Evolutionary conservation across 2,797 vertebrate species (phyloP).

Genomic region (Sparidentex hasta): DNA sequence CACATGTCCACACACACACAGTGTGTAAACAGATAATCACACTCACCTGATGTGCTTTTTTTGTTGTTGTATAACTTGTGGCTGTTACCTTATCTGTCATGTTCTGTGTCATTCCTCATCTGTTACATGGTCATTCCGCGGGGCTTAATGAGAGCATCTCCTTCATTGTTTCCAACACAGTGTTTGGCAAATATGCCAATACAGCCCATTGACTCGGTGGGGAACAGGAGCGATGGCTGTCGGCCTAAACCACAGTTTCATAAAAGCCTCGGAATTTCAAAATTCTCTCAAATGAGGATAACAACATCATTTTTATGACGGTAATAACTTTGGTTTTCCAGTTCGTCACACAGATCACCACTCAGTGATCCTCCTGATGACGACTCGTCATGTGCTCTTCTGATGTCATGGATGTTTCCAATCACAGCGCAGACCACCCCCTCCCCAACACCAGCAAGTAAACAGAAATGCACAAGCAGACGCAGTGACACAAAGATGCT

Average conservation of each 20-base stretch:
- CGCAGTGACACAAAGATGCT: constrained; percentile 43
- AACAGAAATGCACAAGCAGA: constrained; percentile 39
- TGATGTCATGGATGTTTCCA: constrained; percentile 4
- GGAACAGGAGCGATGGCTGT: constrained; percentile 34
- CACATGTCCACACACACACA: neutral
- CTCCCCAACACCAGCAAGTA: neutral
- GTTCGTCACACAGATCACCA: neutral
- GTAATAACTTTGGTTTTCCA: neutral
- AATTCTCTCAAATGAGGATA: neutral
- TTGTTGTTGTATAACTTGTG: constrained; percentile 22
- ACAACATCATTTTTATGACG: neutral
- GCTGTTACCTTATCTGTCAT: constrained; percentile 27
- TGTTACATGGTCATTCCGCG: constrained; percentile 28
- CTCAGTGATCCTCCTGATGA: neutral
- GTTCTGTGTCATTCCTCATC: constrained; percentile 32
- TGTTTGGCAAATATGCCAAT: constrained; percentile 73
- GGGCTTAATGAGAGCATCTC: constrained; percentile 49
- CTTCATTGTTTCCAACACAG: constrained; percentile 58
- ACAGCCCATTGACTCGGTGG: constrained; percentile 46
- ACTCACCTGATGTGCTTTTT: constrained; percentile 9
- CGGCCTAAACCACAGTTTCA: constrained; percentile 40
- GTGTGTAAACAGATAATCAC: neutral
- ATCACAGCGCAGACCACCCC: neutral
- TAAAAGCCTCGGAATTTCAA: constrained; percentile 29
- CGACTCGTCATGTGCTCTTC: neutral